Percentiles rank a stretch among this genome's conserved stretches.
Conservation (phyloP, 2,888 invertebrate genomes). For the Fragum whitleyi region DNA sequence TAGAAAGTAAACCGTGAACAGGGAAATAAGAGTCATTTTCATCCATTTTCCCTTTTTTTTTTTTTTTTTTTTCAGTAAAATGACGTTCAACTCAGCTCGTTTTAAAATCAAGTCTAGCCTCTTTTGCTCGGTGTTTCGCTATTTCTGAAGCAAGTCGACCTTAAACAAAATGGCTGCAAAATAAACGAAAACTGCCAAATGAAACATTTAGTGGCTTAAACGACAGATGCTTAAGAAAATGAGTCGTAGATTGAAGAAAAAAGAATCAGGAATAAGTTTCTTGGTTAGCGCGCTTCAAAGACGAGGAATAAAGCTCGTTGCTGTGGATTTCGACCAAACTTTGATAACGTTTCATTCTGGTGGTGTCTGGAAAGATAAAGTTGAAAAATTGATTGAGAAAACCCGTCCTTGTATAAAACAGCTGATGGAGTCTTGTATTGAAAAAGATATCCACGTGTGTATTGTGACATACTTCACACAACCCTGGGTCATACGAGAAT, state of each 20-base stretch:
- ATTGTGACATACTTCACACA: conserved; percentile 82
- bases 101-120: no score
- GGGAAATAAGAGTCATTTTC: no score
- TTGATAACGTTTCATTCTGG: conserved; percentile 81
- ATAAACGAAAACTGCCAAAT: no score
- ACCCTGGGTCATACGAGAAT: conserved; percentile 78
- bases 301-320: conserved; percentile 79
- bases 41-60: no score
- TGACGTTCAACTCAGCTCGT: no score
- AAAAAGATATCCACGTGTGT: conserved; percentile 74
- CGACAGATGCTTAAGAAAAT: conserved; percentile 34
- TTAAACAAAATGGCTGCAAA: conserved; percentile 2
- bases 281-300: conserved; percentile 71
- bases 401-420: conserved; percentile 80
- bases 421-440: conserved; percentile 75
- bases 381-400: conserved; percentile 75
- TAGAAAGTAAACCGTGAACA: no score
- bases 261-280: conserved; percentile 40
- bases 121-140: no score
- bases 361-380: conserved; percentile 79
- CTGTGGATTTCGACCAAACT: conserved; percentile 83
- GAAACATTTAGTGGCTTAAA: not conserved
- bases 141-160: no score
- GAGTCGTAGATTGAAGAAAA: conserved; percentile 43
- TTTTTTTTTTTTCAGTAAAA: no score